These are phyloP conservation scores for Jacana jacana DNA, from an alignment of 2,113 vertebrate species.

Conservation along the genomic window DNA sequence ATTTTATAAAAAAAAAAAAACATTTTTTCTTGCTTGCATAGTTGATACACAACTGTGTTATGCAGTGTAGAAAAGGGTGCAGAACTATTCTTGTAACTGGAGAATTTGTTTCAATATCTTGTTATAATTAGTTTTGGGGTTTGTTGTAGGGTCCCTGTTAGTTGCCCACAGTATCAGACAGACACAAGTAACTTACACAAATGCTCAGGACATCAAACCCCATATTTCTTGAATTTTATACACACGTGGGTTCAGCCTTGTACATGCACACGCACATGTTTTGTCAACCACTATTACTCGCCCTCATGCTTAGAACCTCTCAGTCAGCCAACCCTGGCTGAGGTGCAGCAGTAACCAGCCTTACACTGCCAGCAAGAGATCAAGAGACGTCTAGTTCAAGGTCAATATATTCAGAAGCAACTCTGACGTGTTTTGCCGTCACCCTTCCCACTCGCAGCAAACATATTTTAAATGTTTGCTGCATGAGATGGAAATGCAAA, in stretches of 20 bases:
- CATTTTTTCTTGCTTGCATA: background rate
- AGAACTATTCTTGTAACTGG: background rate
- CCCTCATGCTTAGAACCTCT: background rate
- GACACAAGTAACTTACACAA: background rate
- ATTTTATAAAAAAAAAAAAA: background rate
- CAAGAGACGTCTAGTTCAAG: background rate
- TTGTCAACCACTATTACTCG: background rate
- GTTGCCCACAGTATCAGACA: background rate
- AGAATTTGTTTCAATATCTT: background rate
- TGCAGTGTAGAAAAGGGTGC: background rate
- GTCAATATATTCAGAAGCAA: background rate
- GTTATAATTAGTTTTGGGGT: background rate
- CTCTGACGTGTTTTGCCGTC: background rate
- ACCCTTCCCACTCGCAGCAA: background rate
- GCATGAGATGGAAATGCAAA: background rate
- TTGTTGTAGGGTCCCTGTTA: background rate
- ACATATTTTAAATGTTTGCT: background rate
- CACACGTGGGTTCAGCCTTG: background rate
- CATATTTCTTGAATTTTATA: background rate
- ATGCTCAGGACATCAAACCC: background rate
- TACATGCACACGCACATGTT: background rate
- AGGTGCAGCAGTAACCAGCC: background rate
- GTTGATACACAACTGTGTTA: background rate
- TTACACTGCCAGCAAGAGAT: background rate
- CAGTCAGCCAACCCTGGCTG: rapidly evolving